Evolutionary conservation across 2,797 vertebrate species (phyloP).

Genomic region (Mionectes olivaceus): DNA sequence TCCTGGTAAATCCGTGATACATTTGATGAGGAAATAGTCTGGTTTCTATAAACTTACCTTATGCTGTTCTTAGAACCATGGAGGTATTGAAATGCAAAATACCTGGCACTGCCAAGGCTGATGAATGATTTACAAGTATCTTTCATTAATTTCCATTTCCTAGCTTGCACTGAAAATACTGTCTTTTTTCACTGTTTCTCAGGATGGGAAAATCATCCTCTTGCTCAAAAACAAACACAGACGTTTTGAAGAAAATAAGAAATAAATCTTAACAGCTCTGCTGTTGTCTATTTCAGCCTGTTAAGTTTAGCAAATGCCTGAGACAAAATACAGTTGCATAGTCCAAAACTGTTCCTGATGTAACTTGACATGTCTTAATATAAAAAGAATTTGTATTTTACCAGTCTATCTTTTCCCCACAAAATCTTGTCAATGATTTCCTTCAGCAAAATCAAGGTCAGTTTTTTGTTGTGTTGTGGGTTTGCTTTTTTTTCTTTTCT

Average conservation of each 20-base stretch:
- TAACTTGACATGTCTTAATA: constrained; percentile 53
- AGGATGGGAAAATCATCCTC: not conserved
- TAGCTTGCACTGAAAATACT: not conserved
- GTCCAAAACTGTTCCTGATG: constrained; percentile 32
- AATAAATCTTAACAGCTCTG: constrained; percentile 32
- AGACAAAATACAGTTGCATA: constrained; percentile 53
- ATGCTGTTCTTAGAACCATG: constrained; percentile 12
- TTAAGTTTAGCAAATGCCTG: constrained; percentile 41
- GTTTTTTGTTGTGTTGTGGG: not conserved
- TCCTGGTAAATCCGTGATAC: not conserved
- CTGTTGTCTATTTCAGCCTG: constrained; percentile 46
- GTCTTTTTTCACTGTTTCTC: not conserved
- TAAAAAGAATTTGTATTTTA: constrained; percentile 50
- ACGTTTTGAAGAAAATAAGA: constrained; percentile 4
- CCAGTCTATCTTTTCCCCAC: not conserved
- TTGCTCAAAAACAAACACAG: not conserved
- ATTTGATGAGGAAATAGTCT: constrained; percentile 24
- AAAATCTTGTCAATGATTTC: constrained; percentile 33
- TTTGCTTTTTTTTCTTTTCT: rapidly evolving
- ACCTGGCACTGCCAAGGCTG: constrained; percentile 49
- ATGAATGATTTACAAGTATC: constrained; percentile 65
- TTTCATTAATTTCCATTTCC: constrained; percentile 61
- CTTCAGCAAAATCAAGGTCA: constrained; percentile 26
- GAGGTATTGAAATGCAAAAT: constrained; percentile 58
- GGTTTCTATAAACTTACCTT: constrained; percentile 44